Evolutionary conservation across 2,888 invertebrate genomes (phyloP).

Genomic region (Pyralis farinalis): DNA sequence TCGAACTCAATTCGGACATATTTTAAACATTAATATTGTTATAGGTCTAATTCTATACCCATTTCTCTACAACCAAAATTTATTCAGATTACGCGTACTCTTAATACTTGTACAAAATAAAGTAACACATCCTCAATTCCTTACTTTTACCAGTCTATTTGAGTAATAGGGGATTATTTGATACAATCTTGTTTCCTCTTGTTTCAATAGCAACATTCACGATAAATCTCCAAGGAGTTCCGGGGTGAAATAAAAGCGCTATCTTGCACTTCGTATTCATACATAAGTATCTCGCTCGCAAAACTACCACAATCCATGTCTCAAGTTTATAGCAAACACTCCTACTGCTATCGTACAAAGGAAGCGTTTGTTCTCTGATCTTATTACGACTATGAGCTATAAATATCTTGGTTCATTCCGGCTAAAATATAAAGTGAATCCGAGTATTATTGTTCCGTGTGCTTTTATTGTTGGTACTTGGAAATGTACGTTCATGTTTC

Average conservation of each 20-base stretch:
- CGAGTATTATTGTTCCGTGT: no score
- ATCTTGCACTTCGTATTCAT: constrained; percentile 50
- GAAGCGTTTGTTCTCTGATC: constrained; percentile 25
- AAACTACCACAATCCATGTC: constrained; percentile 27
- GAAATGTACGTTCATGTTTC: no score
- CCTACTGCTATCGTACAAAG: constrained; percentile 36
- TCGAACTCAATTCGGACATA: no score
- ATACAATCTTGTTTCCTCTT: constrained; percentile 17
- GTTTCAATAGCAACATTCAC: constrained; percentile 29
- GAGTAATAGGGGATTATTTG: constrained; percentile 1
- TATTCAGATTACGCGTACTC: no score
- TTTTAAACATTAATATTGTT: no score
- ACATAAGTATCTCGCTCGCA: constrained; percentile 33
- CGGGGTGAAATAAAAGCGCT: constrained; percentile 51
- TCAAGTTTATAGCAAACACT: constrained; percentile 40
- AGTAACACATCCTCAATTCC: background rate
- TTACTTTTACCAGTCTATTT: background rate
- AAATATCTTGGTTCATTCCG: constrained; percentile 5
- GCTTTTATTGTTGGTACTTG: background rate
- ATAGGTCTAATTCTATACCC: no score
- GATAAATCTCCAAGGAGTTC: constrained; percentile 43
- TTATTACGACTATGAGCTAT: constrained; percentile 10
- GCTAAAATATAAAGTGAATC: background rate
- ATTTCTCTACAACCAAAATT: no score
- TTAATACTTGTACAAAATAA: no score